A percentile compares a stretch with the other conserved stretches of the same genome.
These are phyloP conservation scores for Oligia strigilis DNA, from an alignment of 2,888 invertebrate genomes.

Conservation along the genomic window DNA sequence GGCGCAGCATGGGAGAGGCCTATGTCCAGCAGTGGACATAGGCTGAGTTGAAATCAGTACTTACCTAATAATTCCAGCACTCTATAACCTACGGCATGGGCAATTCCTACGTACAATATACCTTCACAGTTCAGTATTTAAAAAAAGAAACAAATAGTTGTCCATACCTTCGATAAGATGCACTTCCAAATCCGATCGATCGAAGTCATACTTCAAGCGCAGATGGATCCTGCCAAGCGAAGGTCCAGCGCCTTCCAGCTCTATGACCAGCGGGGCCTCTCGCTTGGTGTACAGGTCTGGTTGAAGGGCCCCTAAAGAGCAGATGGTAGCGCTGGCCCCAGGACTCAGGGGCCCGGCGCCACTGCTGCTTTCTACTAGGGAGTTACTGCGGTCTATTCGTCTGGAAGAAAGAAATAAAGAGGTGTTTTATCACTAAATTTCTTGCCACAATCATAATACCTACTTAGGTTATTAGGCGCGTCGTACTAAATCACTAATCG, in stretches of 20 bases:
- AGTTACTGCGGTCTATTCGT: conserved; percentile 90
- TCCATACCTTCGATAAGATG: conserved; percentile 96
- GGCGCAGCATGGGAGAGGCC: too few species aligned
- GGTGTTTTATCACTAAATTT: not conserved
- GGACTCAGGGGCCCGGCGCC: conserved; percentile 85
- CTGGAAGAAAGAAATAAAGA: conserved; percentile 68
- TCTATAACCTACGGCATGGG: not conserved
- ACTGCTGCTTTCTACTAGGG: conserved; percentile 87
- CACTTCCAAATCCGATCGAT: conserved; percentile 96
- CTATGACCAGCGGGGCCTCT: conserved; percentile 94
- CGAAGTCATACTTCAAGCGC: conserved; percentile 96
- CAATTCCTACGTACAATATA: not conserved
- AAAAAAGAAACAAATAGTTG: too few species aligned
- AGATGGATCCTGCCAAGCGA: conserved; percentile 95
- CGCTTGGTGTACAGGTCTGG: conserved; percentile 96
- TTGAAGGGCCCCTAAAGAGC: conserved; percentile 94
- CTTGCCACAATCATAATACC: not conserved
- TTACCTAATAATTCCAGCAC: not conserved
- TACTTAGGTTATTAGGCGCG: not conserved
- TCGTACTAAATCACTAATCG: too few species aligned
- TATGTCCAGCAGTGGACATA: too few species aligned
- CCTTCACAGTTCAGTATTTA: not conserved
- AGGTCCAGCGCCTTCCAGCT: conserved; percentile 91
- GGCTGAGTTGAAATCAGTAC: too few species aligned
- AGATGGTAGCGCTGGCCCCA: conserved; percentile 82